Conservation (phyloP, 2,113 vertebrate species). For the Haemorhous mexicanus region DNA sequence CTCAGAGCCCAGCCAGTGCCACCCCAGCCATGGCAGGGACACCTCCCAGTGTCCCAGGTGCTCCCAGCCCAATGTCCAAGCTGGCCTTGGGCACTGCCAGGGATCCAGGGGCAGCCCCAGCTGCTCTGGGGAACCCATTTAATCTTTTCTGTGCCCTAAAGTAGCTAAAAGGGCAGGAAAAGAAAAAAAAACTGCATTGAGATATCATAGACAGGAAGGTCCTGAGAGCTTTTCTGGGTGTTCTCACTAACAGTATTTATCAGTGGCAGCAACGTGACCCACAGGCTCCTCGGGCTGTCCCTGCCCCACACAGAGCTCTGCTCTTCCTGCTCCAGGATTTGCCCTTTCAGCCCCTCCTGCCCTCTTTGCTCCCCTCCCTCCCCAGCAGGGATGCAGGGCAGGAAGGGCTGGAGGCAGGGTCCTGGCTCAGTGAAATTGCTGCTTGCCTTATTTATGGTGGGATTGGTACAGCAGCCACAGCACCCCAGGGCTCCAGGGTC, state of each 20-base stretch:
- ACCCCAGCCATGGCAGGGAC: not conserved
- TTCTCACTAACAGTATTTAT: not conserved
- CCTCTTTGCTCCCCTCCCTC: not conserved
- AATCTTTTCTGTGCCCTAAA: not conserved
- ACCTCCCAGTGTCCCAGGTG: not conserved
- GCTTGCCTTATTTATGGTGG: not conserved
- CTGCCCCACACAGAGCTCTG: not conserved
- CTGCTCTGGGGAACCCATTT: not conserved
- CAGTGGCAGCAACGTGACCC: rapidly evolving
- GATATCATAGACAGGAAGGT: not conserved
- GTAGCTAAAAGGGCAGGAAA: not conserved
- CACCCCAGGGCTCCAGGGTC: not conserved
- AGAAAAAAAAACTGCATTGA: too few species aligned
- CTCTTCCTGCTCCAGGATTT: not conserved
- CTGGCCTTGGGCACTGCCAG: not conserved
- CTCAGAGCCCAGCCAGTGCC: rapidly evolving
- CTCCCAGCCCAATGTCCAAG: rapidly evolving
- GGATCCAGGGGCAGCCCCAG: not conserved
- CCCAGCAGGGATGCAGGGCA: rapidly evolving
- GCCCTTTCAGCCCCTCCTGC: not conserved
- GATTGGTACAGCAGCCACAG: not conserved
- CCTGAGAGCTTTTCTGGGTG: not conserved
- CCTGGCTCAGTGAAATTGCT: not conserved
- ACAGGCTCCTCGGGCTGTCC: not conserved
- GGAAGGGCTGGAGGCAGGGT: not conserved